Percentiles rank a stretch among this genome's conserved stretches.
Evolutionary conservation across 2,113 vertebrate species (phyloP).

Genomic region (Rhegmatorhina hoffmannsi): DNA sequence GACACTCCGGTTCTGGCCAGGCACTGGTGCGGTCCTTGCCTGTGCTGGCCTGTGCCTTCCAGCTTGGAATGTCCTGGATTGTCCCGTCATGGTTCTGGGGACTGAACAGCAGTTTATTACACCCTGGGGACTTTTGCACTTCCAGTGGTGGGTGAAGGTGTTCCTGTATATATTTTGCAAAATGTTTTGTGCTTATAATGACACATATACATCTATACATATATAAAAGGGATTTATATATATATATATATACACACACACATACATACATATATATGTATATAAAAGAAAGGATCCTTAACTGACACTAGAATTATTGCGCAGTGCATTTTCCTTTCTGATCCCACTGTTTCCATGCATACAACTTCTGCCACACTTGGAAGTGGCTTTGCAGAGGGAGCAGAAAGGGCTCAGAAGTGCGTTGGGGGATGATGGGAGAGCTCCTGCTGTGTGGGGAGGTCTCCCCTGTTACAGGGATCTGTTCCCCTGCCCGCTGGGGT

Average conservation of each 20-base stretch:
- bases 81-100: accelerated
- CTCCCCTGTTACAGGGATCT: background rate
- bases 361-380: background rate
- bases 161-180: background rate
- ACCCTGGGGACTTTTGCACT: background rate
- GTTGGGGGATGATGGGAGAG: background rate
- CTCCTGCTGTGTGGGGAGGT: accelerated
- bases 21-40: accelerated
- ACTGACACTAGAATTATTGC: conserved; percentile 12
- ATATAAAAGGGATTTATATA: background rate
- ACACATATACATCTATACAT: background rate
- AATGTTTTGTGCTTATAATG: background rate
- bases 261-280: background rate
- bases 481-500: background rate
- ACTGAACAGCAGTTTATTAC: accelerated
- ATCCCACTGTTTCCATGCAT: background rate
- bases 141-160: background rate
- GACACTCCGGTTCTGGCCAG: accelerated
- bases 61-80: accelerated
- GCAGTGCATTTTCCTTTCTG: background rate
- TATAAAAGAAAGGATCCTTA: background rate
- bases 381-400: background rate
- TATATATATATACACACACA: background rate
- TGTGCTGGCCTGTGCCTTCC: background rate
- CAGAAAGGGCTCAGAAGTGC: background rate